These are phyloP conservation scores for Drepana arcuata DNA, from an alignment of 1,140 invertebrate genomes.

Conservation along the genomic window DNA sequence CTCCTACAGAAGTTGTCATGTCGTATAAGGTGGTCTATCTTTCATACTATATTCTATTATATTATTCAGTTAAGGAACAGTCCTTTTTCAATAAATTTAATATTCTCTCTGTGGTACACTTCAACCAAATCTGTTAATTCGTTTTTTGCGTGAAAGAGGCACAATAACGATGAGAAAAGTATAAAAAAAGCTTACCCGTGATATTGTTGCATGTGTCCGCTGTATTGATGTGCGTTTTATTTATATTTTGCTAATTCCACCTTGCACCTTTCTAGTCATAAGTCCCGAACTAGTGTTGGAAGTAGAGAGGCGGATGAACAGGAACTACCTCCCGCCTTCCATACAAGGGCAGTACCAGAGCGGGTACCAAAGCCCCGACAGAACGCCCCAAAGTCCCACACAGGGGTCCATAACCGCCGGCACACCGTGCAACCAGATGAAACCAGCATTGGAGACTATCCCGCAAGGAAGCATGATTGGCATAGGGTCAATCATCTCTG, in stretches of 20 bases:
- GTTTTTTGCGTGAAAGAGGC: too few relatives aligned
- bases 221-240: constrained; percentile 40
- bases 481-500: constrained; percentile 23
- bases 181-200: too few relatives aligned
- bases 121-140: too few relatives aligned
- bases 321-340: constrained; percentile 81
- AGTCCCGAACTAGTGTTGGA: constrained; percentile 89
- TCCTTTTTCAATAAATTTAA: too few relatives aligned
- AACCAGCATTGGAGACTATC: constrained; percentile 46
- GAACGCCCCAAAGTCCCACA: constrained; percentile 12
- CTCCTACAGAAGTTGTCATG: too few relatives aligned
- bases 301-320: constrained; percentile 90
- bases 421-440: constrained; percentile 61
- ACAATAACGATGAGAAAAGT: too few relatives aligned
- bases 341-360: constrained; percentile 57
- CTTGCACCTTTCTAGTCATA: constrained; percentile 76
- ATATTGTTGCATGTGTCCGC: too few relatives aligned
- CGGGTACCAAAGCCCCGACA: constrained; percentile 19
- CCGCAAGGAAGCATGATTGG: constrained; percentile 46
- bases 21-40: too few relatives aligned
- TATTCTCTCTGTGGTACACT: too few relatives aligned
- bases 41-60: too few relatives aligned
- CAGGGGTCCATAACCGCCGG: constrained; percentile 38
- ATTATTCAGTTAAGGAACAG: too few relatives aligned
- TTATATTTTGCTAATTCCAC: constrained; percentile 60